A percentile compares a stretch with the other conserved stretches of the same genome.
Conservation (phyloP, 2,888 invertebrate genomes). For the Scaptomyza caliginosa region DNA sequence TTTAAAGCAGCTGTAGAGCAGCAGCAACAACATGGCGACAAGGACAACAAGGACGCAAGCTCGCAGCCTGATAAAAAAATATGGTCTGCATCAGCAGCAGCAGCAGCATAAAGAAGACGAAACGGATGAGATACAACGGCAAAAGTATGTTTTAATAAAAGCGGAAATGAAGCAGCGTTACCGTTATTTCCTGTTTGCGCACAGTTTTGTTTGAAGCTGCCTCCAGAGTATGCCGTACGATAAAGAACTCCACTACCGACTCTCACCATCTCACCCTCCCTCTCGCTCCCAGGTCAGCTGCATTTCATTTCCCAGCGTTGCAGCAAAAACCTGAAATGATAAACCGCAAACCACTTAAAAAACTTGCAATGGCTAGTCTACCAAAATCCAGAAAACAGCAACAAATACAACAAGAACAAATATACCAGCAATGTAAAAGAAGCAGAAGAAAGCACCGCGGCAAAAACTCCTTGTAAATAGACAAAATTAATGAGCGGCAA, state of each 20-base stretch:
- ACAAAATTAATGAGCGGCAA: conserved; percentile 71
- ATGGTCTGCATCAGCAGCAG: conserved; percentile 32
- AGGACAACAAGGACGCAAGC: conserved; percentile 18
- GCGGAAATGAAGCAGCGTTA: conserved; percentile 79
- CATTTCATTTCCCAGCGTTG: conserved; percentile 45
- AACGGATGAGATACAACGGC: conserved; percentile 73
- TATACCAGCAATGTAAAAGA: neutral
- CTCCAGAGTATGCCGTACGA: conserved; percentile 6
- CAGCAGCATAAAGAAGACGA: conserved; percentile 20
- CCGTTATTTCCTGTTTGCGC: conserved; percentile 77
- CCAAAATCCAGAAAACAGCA: neutral
- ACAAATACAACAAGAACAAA: neutral
- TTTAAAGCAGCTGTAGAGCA: conserved; percentile 6
- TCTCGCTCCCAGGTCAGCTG: conserved; percentile 32
- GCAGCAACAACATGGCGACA: conserved; percentile 15
- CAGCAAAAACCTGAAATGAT: conserved; percentile 53
- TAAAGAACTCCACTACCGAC: neutral
- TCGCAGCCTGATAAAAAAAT: conserved; percentile 51
- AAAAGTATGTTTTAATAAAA: conserved; percentile 79
- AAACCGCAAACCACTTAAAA: conserved; percentile 74
- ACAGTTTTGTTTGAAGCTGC: conserved; percentile 67
- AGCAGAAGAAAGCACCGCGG: conserved; percentile 10
- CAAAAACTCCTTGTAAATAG: conserved; percentile 66
- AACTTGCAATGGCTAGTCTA: conserved; percentile 49
- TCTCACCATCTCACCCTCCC: neutral